Conservation (phyloP, 2,888 invertebrate genomes). For the Luperina nickerlii region DNA sequence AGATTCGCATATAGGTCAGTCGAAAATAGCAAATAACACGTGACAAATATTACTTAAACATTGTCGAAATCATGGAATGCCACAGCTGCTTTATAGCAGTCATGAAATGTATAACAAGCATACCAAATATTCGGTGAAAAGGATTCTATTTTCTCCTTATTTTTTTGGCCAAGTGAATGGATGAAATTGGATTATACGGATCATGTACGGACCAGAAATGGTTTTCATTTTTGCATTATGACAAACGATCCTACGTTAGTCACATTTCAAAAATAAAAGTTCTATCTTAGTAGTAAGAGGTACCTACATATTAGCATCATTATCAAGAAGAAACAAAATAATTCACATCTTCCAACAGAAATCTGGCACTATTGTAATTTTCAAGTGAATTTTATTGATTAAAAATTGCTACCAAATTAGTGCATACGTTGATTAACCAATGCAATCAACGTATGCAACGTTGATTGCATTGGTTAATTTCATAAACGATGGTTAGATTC, state of each 20-base stretch:
- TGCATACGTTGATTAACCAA: too few species aligned
- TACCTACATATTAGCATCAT: too few species aligned
- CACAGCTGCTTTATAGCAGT: constrained; percentile 27
- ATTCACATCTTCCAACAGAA: background rate
- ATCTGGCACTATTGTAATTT: background rate
- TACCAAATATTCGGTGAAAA: constrained; percentile 12
- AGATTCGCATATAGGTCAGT: constrained; percentile 67
- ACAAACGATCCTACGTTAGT: constrained; percentile 13
- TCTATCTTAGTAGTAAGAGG: background rate
- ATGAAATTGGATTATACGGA: constrained; percentile 20
- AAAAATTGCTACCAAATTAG: background rate
- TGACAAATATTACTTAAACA: constrained; percentile 48
- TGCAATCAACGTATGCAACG: too few species aligned
- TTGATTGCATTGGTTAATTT: background rate
- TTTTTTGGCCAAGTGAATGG: constrained; percentile 1
- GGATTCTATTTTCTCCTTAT: background rate
- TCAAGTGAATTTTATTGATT: background rate
- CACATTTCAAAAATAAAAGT: constrained; percentile 1
- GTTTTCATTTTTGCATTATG: constrained; percentile 21
- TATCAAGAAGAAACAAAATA: background rate
- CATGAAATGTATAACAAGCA: constrained; percentile 32
- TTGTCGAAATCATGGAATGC: constrained; percentile 48
- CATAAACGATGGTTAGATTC: background rate
- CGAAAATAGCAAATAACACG: constrained; percentile 60
- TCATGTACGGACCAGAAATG: constrained; percentile 30